Percentiles rank a stretch among this genome's conserved stretches.
Evolutionary conservation across 2,888 invertebrate genomes (phyloP).

Genomic region (Agrotis ipsilon): DNA sequence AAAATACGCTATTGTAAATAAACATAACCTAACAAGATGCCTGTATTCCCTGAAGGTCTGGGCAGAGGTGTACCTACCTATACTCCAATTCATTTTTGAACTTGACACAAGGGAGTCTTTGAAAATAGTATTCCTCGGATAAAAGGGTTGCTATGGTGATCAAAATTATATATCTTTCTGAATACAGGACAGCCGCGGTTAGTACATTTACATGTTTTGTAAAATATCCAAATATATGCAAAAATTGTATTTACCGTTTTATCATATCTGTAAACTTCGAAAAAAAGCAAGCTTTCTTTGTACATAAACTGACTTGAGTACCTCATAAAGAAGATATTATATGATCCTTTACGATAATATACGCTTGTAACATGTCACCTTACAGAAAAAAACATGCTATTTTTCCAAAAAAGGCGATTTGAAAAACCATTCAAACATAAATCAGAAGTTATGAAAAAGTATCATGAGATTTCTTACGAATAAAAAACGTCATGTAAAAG

Average conservation of each 20-base stretch:
- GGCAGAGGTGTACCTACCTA: no score
- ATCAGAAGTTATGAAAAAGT: not conserved
- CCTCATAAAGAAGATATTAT: slow-evolving; percentile 32
- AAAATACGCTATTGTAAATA: no score
- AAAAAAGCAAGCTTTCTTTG: slow-evolving; percentile 12
- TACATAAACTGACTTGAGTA: slow-evolving; percentile 5
- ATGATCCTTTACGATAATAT: slow-evolving; percentile 2
- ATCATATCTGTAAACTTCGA: slow-evolving; percentile 13
- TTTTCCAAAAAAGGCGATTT: slow-evolving; percentile 12
- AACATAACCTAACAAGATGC: no score
- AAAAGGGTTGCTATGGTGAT: not conserved
- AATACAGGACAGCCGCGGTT: not conserved
- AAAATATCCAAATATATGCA: slow-evolving; percentile 6
- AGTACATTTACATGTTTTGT: not conserved
- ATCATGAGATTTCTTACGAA: not conserved
- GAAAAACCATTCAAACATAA: slow-evolving; percentile 4
- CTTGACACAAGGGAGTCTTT: not conserved
- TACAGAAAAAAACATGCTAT: not conserved
- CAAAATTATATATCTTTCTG: not conserved
- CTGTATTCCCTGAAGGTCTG: no score
- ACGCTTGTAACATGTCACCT: not conserved
- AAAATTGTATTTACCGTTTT: slow-evolving; percentile 9
- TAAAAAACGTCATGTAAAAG: not conserved
- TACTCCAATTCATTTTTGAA: no score
- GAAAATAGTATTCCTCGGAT: not conserved